Evolutionary conservation across 2,797 vertebrate species (phyloP).

Genomic region (Dendrocincla fuliginosa): DNA sequence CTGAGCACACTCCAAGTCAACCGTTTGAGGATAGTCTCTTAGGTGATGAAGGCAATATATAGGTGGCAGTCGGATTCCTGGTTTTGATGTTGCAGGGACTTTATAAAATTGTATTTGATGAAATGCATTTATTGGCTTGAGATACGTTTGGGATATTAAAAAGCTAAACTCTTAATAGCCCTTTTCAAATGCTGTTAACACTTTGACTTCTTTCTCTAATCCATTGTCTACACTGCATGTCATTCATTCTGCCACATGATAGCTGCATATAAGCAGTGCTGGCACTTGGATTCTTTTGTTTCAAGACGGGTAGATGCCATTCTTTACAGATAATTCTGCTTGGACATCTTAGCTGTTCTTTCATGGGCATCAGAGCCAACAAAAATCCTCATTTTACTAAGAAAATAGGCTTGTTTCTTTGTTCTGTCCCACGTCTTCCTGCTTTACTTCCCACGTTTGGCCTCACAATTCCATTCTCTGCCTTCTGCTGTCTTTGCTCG

Average conservation of each 20-base stretch:
- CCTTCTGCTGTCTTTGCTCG: neutral
- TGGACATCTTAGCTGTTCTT: neutral
- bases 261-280: neutral
- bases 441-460: neutral
- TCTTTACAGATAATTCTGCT: neutral
- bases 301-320: neutral
- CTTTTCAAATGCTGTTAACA: neutral
- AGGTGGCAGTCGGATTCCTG: neutral
- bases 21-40: neutral
- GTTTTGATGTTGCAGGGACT: neutral
- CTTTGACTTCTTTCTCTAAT: neutral
- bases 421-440: neutral
- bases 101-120: neutral
- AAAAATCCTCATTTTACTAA: neutral
- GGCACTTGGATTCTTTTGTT: neutral
- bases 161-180: neutral
- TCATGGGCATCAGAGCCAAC: neutral
- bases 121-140: neutral
- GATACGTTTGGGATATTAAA: neutral
- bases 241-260: neutral
- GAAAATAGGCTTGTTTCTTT: neutral
- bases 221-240: neutral
- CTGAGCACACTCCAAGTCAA: neutral
- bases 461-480: neutral
- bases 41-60: neutral